Evolutionary conservation across 2,113 vertebrate genomes (phyloP).

Genomic region (Gadus chalcogrammus): DNA sequence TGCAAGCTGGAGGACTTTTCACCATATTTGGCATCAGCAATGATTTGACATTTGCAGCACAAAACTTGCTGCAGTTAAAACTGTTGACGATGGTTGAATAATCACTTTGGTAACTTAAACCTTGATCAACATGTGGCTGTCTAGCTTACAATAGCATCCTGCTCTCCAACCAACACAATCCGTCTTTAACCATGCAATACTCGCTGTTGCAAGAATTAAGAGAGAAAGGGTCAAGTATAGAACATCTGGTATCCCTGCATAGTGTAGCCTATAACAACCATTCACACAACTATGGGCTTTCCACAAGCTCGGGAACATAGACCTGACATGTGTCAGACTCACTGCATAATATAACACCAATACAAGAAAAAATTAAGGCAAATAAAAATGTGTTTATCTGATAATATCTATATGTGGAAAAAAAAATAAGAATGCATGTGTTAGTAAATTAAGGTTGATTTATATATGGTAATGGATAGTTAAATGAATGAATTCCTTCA

Average conservation of each 20-base stretch:
- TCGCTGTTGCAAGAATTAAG: neutral
- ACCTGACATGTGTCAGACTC: conserved; percentile 18
- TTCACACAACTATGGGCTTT: neutral
- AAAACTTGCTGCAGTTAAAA: neutral
- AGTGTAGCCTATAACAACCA: conserved; percentile 32
- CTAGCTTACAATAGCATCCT: too few species aligned
- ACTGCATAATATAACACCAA: conserved; percentile 28
- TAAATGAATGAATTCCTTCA: neutral
- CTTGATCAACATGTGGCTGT: too few species aligned
- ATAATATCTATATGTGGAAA: neutral
- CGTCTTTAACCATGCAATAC: neutral
- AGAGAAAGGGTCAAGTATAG: conserved; percentile 12
- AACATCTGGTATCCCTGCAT: conserved; percentile 44
- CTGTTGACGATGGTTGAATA: neutral
- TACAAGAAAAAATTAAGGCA: conserved; percentile 9
- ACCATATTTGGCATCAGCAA: conserved; percentile 17
- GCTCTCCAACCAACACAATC: too few species aligned
- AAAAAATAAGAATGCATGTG: neutral
- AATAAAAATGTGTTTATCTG: conserved; percentile 9
- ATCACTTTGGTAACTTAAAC: neutral
- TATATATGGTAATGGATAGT: too few species aligned
- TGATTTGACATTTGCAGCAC: neutral
- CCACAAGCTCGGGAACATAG: conserved; percentile 18
- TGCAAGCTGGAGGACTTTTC: neutral
- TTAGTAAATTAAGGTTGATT: neutral